Conservation (phyloP, 2,113 vertebrate genomes). For the Psophia crepitans region DNA sequence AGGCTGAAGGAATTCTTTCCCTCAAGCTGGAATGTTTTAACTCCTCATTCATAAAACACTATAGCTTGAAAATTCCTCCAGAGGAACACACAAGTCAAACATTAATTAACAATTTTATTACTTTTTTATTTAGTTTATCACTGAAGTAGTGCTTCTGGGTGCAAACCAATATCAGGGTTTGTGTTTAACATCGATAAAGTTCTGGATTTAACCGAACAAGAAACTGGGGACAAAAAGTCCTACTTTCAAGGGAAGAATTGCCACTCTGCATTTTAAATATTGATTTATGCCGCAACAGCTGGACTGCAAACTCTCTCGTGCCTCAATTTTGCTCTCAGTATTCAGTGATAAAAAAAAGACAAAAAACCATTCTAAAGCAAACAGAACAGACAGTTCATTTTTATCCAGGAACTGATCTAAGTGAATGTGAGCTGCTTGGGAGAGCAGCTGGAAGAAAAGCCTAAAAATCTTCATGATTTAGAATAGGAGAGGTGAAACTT, state of each 20-base stretch:
- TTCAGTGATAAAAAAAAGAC: neutral
- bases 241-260: conserved; percentile 23
- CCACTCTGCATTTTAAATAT: conserved; percentile 55
- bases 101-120: conserved; percentile 26
- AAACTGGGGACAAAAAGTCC: conserved; percentile 18
- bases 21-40: neutral
- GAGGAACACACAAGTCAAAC: neutral
- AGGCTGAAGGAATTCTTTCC: neutral
- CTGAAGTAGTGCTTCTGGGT: neutral
- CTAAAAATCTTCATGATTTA: neutral
- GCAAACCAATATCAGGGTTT: neutral
- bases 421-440: neutral
- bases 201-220: conserved; percentile 35
- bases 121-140: neutral
- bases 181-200: neutral
- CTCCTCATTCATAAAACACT: conserved; percentile 14
- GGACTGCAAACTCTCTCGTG: conserved; percentile 8
- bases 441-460: neutral
- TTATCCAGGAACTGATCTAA: conserved; percentile 12
- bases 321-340: conserved; percentile 34
- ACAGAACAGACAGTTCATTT: conserved; percentile 28
- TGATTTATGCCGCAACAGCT: conserved; percentile 56
- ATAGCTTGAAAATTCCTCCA: neutral
- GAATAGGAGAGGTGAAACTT: neutral
- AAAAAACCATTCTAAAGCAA: conserved; percentile 3